Base-by-base conservation (phyloP, 1,140 invertebrate genomes). In the Pemphigus obesinymphae region DNA sequence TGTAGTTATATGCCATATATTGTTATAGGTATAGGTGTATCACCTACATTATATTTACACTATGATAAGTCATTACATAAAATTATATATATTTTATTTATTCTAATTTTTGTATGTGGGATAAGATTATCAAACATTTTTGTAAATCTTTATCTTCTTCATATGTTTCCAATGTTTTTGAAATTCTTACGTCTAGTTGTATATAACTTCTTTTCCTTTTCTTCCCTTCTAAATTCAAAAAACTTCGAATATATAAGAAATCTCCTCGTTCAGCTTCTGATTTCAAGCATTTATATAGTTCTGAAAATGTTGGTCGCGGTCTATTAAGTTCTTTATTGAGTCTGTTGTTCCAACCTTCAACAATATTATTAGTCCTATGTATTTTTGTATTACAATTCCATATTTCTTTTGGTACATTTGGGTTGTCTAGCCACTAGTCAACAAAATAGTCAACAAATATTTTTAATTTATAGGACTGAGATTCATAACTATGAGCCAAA, bases 251-350 rank as follows among this genome's bases (percentile, higher is more conserved):
- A 70, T 43, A 68, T 34, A 68, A 70, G 40, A 43, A 70, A 37
- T 70, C n/a, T 43, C n/a, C n/a, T 23, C 23, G 20, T 8, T 68
- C n/a, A 43, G 37, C 10, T 70, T 70, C 37, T 63, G 20, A 63
- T 63, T 34, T 34, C 31, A 63, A 6, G 31, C 13, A 63, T 61
- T 61, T 70, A 20, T 70, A 70, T n/a, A 23, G 66, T 23, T 8
- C n/a, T 70, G n/a, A 43, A 70, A 43, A 43, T 43, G 66, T 70
- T 70, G 20, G 66, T 70, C 66, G n/a, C 40, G 66, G 37, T 43
- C n/a, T 70, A 70, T 70, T 70, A 70, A 70, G 23, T n/a, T 43
- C 34, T 43, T 70, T 70, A 20, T 70, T 43, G 1, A 70, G 26
- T 43, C 37, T 70, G 23, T 37, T 70, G 37, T 13, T 70, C 11